Evolutionary conservation across 2,797 vertebrate species (phyloP).

Genomic region (Rhinella marina): DNA sequence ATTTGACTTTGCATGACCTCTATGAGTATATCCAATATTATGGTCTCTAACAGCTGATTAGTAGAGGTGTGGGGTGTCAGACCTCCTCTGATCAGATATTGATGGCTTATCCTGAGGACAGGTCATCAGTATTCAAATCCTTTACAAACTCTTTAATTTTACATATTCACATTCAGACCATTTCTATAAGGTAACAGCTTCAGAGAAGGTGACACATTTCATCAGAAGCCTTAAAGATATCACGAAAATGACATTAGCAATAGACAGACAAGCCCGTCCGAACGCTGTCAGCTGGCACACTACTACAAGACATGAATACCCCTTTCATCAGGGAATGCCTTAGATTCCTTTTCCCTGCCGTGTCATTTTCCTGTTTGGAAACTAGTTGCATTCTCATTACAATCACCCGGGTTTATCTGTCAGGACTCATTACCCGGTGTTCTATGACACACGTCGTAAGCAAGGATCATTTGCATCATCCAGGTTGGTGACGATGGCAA

Average conservation of each 20-base stretch:
- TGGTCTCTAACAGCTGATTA: no score
- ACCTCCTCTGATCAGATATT: no score
- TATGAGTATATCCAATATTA: no score
- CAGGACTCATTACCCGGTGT: constrained; percentile 38
- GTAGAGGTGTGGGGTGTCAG: no score
- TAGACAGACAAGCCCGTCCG: not conserved
- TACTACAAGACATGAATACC: constrained; percentile 22
- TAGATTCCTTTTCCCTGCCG: not conserved
- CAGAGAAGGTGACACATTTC: not conserved
- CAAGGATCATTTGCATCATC: constrained; percentile 3
- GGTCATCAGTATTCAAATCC: no score
- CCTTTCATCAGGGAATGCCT: constrained; percentile 42
- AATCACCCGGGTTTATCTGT: constrained; percentile 33
- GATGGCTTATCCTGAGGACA: no score
- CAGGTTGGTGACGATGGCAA: constrained; percentile 3
- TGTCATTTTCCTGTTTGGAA: constrained; percentile 43
- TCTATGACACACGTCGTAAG: constrained; percentile 41
- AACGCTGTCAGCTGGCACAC: constrained; percentile 31
- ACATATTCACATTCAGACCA: not conserved
- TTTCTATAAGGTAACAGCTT: not conserved
- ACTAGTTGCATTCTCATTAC: constrained; percentile 36
- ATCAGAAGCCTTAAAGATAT: not conserved
- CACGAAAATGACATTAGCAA: constrained; percentile 12
- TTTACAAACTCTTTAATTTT: no score
- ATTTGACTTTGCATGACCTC: no score